Evolutionary conservation across 2,113 vertebrate genomes (phyloP).

Genomic region (Podarcis cretensis): DNA sequence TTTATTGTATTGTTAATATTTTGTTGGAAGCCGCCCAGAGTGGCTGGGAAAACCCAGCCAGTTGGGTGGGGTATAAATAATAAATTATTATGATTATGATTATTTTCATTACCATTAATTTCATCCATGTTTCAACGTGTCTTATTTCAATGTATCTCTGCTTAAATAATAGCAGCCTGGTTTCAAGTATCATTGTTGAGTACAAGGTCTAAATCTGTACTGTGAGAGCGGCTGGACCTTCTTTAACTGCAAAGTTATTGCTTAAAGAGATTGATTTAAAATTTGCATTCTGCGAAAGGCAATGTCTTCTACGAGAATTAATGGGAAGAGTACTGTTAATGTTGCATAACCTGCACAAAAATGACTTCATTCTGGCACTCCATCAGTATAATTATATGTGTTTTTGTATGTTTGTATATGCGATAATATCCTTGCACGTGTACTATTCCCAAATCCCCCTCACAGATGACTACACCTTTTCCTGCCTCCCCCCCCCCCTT

Average conservation of each 20-base stretch:
- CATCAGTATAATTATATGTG: neutral
- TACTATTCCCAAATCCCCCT: constrained; percentile 29
- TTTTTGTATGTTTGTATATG: neutral
- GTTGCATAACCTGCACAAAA: constrained; percentile 22
- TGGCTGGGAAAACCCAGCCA: too few relatives aligned
- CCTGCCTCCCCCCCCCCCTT: constrained; percentile 8
- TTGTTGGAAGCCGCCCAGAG: too few relatives aligned
- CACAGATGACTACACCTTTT: constrained; percentile 10
- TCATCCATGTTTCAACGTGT: neutral
- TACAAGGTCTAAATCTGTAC: neutral
- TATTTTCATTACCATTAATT: neutral
- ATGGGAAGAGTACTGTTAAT: neutral
- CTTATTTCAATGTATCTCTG: neutral
- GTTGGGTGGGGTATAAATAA: too few relatives aligned
- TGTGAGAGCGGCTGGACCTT: neutral
- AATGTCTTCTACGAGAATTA: neutral
- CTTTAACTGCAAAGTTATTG: neutral
- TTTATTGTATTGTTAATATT: too few relatives aligned
- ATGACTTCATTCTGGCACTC: neutral
- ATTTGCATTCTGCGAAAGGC: neutral
- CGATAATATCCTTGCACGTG: constrained; percentile 11
- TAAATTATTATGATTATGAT: too few relatives aligned
- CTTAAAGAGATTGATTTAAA: neutral
- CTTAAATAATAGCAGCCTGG: neutral
- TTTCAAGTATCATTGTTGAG: too few relatives aligned